These are phyloP conservation scores for Holcopasites calliopsidis DNA, from an alignment of 1,140 invertebrate genomes.

Conservation along the genomic window DNA sequence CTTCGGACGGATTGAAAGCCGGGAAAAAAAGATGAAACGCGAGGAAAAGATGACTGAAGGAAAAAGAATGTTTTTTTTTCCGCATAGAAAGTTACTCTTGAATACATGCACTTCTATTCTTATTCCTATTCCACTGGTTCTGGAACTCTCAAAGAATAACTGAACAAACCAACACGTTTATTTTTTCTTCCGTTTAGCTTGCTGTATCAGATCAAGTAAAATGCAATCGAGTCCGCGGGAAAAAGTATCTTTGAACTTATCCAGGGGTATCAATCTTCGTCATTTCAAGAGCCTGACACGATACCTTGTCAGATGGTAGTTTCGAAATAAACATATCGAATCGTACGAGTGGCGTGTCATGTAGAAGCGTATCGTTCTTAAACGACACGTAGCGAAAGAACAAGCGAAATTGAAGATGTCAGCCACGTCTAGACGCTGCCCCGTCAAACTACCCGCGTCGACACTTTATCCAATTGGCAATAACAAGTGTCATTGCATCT, in stretches of 20 bases:
- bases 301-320: too few species aligned
- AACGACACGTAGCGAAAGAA: constrained; percentile 43
- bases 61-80: constrained; percentile 11
- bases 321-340: constrained; percentile 38
- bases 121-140: too few species aligned
- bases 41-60: not conserved
- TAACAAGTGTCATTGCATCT: constrained; percentile 59
- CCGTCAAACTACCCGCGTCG: constrained; percentile 66
- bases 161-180: too few species aligned
- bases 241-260: constrained; percentile 6
- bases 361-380: constrained; percentile 48
- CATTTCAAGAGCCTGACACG: constrained; percentile 22
- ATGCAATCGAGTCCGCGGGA: too few species aligned
- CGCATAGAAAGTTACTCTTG: too few species aligned
- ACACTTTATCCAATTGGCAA: constrained; percentile 71
- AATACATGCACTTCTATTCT: too few species aligned
- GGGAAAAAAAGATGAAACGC: not conserved
- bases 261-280: constrained; percentile 22
- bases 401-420: constrained; percentile 66
- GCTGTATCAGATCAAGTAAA: too few species aligned
- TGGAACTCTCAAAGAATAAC: too few species aligned
- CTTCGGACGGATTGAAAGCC: constrained; percentile 36
- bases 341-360: constrained; percentile 25
- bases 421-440: constrained; percentile 71
- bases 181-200: too few species aligned